A percentile compares a stretch with the other conserved stretches of the same genome.
Conservation (phyloP, 2,797 vertebrate genomes). For the Zalophus californianus region DNA sequence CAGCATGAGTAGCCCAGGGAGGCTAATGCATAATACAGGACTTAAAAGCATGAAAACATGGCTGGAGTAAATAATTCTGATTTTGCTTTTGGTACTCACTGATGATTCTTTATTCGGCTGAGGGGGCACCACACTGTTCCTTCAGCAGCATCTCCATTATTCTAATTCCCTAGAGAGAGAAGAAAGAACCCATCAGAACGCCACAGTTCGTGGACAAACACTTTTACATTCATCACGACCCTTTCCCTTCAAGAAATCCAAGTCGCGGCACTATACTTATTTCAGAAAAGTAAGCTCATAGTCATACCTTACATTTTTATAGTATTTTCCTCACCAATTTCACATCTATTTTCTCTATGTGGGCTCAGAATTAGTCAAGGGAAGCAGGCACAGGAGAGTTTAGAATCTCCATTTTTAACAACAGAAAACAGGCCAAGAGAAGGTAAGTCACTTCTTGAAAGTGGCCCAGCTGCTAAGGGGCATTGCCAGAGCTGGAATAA, state of each 20-base stretch:
- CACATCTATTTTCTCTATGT: neutral
- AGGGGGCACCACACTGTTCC: constrained; percentile 85
- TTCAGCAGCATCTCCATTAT: constrained; percentile 88
- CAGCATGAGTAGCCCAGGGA: neutral
- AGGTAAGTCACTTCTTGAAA: neutral
- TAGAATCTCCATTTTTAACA: neutral
- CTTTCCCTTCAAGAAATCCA: constrained; percentile 54
- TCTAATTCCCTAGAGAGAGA: constrained; percentile 86
- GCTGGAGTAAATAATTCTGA: constrained; percentile 49
- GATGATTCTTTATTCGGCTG: constrained; percentile 67
- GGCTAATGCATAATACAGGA: neutral
- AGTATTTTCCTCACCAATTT: constrained; percentile 16
- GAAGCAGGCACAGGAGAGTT: neutral
- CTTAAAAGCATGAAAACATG: neutral
- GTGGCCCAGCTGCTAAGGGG: neutral
- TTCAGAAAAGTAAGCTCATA: constrained; percentile 11
- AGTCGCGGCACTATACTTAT: neutral
- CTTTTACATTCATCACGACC: constrained; percentile 32
- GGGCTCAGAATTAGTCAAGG: neutral
- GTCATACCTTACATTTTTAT: neutral
- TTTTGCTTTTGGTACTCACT: constrained; percentile 75
- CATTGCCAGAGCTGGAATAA: neutral
- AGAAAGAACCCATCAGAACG: constrained; percentile 71
- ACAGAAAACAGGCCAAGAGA: constrained; percentile 41
- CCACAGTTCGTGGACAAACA: constrained; percentile 55